Base-by-base conservation (phyloP, 2,888 invertebrate species). In the Cartodere bifasciata region DNA sequence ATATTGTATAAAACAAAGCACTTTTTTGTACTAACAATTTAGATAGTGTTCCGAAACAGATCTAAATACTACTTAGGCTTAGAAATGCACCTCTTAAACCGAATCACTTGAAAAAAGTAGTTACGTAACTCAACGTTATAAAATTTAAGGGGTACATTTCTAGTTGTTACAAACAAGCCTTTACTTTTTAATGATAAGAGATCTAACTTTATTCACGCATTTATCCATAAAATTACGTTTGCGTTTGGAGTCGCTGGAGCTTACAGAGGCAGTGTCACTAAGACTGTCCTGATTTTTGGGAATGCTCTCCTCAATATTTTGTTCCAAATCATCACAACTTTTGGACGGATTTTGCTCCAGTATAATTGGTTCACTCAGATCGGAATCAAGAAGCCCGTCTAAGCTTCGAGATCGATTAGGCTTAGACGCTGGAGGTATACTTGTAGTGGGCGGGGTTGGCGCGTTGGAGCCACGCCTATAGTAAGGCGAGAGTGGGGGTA, bases 171-270 rank as follows among this genome's bases (percentile, higher is more conserved):
- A 20, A 4, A 4, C 13, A 16, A 28, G 17, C 16, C 6, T 23
- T 32, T n/a, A 32, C 28, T 32, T 32, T 39, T 55, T 58, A 40
- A 53, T 54, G 35, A 73, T 80, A 56, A 82, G 67, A 64, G 78
- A 76, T 66, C 79, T 73, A 60, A 82, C 77, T 72, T 82, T 82
- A 63, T 79, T 81, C 47, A 82, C 78, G 62, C 81, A 82, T 58
- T 77, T 69, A 68, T 85, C 84, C 74, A 86, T 80, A 58, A 86
- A 84, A 60, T 83, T 84, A 55, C 75, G 75, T 58, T 75, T 77
- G 50, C 74, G 67, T 56, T 78, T 77, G 5, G 68, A 66, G 45
- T 72, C 60, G 45, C 56, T 67, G 50, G 67, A 59, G 45, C 68
- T 48, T 48, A 75, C 60, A 35, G 70, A 68, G 46, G 68, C 49